Evolutionary conservation across 2,113 vertebrate genomes (phyloP), one percentile per base, ranked within the genome.

Genomic region (Natator depressus): DNA sequence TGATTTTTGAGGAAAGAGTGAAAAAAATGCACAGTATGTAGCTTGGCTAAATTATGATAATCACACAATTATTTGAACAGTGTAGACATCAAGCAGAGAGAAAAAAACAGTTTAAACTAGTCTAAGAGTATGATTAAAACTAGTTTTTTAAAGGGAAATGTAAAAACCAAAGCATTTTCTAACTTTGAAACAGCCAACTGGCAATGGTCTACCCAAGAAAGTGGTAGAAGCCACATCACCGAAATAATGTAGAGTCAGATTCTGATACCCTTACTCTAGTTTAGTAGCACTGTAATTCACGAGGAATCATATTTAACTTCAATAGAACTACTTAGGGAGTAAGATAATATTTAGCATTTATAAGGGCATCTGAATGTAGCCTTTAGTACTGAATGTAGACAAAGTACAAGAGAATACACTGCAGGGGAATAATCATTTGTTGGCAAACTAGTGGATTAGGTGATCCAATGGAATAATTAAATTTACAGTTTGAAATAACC

Each of bases 61-160:
- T 86, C 81, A 86, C 9, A 38, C 31, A 92, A 95, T 91, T 89
- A 10, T 55, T 92, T 80, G 47, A 94, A 82, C 88, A 84, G 3
- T 9, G 5, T 76, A 25, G 80, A 25, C 59, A 80, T 47, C 87
- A 80, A 88, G 20, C 24, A 85, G 42, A 4, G 82, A 80, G 54
- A 86, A 89, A 90, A 78, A n/a, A 72, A 10, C 22, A 0, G 54
- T 27, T 95, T 93, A 27, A 93, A 84, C 2, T 78, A 7, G 88
- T 84, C 12, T 17, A 84, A 91, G 13, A 46, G 11, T 17, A 38
- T 85, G 87, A 96, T 89, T 89, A 84, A 3, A 84, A 53, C 59
- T 62, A 82, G 6, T 57, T 35, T 38, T 69, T 65, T 72, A 22
- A 88, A 9, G 3, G 91, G 10, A 35, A 50, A 22, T 92, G 80